phyloP scores from a whole-genome alignment of 1,140 invertebrate species.

The Maconellicoccus hirsutus region DNA sequence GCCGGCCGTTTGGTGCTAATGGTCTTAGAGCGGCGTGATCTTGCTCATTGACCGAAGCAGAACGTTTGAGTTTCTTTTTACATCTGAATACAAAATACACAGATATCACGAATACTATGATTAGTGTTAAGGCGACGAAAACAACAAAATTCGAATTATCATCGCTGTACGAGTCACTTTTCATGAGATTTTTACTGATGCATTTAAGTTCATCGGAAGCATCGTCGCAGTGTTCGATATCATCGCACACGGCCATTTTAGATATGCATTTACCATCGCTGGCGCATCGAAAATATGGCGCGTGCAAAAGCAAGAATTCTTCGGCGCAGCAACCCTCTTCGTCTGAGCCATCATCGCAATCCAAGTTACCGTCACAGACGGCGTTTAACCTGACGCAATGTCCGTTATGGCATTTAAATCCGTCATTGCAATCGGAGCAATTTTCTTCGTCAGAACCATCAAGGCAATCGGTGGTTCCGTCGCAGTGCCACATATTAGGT shows the following conservation, averaged over 20 bases:
- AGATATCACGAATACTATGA: constrained; percentile 13
- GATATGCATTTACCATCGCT: constrained; percentile 46
- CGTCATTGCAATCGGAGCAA: constrained; percentile 52
- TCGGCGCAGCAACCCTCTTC: constrained; percentile 39
- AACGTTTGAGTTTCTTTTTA: neutral
- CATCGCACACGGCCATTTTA: constrained; percentile 48
- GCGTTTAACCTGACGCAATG: constrained; percentile 56
- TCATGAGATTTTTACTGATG: neutral
- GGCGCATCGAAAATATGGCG: constrained; percentile 43
- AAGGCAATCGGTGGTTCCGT: constrained; percentile 68
- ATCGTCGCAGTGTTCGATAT: constrained; percentile 52
- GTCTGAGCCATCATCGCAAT: constrained; percentile 71
- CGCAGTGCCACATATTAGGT: constrained; percentile 70
- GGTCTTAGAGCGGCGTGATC: neutral
- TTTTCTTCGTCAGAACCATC: constrained; percentile 68
- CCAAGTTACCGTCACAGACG: constrained; percentile 53
- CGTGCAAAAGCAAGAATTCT: constrained; percentile 20
- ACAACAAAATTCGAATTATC: constrained; percentile 17
- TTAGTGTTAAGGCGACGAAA: neutral
- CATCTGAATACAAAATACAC: constrained; percentile 1
- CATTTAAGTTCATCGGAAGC: too few relatives aligned
- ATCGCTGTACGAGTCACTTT: neutral
- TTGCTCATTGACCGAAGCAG: neutral
- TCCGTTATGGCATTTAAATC: constrained; percentile 53
- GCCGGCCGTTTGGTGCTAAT: neutral